A percentile compares a stretch with the other conserved stretches of the same genome.
These are phyloP conservation scores for Phodopus roborovskii DNA, from an alignment of 2,113 vertebrate genomes.

Conservation along the genomic window DNA sequence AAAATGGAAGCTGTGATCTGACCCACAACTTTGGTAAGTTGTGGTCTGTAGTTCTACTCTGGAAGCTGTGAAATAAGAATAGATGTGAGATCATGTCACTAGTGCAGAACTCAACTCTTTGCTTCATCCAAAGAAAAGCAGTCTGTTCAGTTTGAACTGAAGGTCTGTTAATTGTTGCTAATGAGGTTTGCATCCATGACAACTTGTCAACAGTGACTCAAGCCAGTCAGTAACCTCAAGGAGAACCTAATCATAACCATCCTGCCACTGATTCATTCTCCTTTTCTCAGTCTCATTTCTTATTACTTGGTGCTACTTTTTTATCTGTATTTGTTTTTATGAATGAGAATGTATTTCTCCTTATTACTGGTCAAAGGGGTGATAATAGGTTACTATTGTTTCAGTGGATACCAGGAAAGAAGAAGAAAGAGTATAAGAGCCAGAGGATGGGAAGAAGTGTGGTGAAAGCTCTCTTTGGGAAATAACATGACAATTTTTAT, in stretches of 20 bases:
- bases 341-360: background rate
- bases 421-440: background rate
- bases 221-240: background rate
- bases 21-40: background rate
- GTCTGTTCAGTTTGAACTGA: background rate
- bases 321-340: background rate
- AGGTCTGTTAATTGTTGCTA: background rate
- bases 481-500: background rate
- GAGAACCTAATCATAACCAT: background rate
- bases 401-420: background rate
- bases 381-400: too few species aligned
- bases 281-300: background rate
- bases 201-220: background rate
- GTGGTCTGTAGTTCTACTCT: background rate
- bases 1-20: background rate
- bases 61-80: constrained; percentile 6
- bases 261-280: background rate
- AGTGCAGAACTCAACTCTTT: background rate
- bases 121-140: constrained; percentile 13
- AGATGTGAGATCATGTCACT: background rate
- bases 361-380: background rate
- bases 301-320: background rate
- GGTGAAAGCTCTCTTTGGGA: background rate
- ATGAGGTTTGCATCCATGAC: background rate
- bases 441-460: background rate